Evolutionary conservation across 2,888 invertebrate species (phyloP).

Genomic region (Volucella inanis): DNA sequence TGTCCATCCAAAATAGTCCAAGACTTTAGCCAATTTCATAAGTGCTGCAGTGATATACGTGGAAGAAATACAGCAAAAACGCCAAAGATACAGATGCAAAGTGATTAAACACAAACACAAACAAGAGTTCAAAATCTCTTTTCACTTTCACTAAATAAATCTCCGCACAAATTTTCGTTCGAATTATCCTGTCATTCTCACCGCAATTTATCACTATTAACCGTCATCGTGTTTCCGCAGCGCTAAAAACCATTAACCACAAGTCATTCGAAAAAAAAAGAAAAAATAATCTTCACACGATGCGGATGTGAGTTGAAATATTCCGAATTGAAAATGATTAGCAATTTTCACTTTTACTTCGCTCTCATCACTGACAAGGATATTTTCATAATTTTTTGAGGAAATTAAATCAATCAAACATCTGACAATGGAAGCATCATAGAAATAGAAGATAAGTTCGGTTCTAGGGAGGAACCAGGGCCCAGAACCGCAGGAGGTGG

Average conservation of each 20-base stretch:
- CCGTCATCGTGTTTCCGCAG: background rate
- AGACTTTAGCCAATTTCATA: too few species aligned
- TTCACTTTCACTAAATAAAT: background rate
- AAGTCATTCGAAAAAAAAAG: slow-evolving; percentile 21
- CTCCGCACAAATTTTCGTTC: background rate
- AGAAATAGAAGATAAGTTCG: slow-evolving; percentile 19
- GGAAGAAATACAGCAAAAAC: too few species aligned
- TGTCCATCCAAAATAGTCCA: too few species aligned
- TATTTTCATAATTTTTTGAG: slow-evolving; percentile 57
- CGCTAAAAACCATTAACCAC: slow-evolving; percentile 43
- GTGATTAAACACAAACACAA: too few species aligned
- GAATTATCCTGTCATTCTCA: slow-evolving; percentile 56
- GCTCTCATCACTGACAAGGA: slow-evolving; percentile 20
- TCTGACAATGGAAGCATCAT: slow-evolving; percentile 28
- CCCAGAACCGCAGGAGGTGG: slow-evolving; percentile 47
- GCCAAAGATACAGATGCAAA: too few species aligned
- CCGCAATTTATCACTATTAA: slow-evolving; percentile 56
- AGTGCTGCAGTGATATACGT: too few species aligned
- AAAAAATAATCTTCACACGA: slow-evolving; percentile 44
- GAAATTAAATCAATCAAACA: slow-evolving; percentile 66
- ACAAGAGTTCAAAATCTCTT: too few species aligned
- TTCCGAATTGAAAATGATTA: slow-evolving; percentile 45
- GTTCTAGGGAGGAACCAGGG: background rate
- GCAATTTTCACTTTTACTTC: slow-evolving; percentile 36
- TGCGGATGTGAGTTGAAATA: background rate